Conservation (phyloP, 2,888 invertebrate genomes). For the Epinotia ramella region DNA sequence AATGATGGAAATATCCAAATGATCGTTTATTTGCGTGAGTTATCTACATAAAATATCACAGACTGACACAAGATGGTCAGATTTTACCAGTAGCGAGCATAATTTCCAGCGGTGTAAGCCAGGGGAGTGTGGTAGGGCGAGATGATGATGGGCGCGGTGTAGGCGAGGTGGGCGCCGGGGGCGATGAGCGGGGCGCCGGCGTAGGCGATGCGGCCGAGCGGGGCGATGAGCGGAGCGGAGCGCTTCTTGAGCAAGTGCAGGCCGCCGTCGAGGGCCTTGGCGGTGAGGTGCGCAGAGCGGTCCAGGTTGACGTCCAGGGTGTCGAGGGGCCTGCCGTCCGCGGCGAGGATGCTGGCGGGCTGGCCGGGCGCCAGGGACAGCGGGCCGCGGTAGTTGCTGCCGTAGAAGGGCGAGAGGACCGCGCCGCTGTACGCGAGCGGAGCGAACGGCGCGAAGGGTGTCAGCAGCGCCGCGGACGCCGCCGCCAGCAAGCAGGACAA, state of each 20-base stretch:
- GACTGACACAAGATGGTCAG: constrained; percentile 1
- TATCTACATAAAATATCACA: constrained; percentile 36
- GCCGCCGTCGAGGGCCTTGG: constrained; percentile 66
- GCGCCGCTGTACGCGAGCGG: constrained; percentile 54
- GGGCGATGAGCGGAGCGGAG: constrained; percentile 48
- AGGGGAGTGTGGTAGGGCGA: constrained; percentile 48
- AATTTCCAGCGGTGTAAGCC: constrained; percentile 62
- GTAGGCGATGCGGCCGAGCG: constrained; percentile 48
- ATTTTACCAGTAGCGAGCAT: constrained; percentile 50
- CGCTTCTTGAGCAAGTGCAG: constrained; percentile 68
- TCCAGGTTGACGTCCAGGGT: constrained; percentile 79
- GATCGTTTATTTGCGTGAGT: constrained; percentile 21
- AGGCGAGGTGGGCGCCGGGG: constrained; percentile 49
- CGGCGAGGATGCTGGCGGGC: constrained; percentile 74
- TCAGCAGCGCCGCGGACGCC: constrained; percentile 72
- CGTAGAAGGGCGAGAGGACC: constrained; percentile 58
- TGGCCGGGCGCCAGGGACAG: constrained; percentile 77
- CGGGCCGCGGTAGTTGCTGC: constrained; percentile 72
- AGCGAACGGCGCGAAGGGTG: constrained; percentile 47
- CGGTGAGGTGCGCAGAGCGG: constrained; percentile 74
- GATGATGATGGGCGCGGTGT: constrained; percentile 52
- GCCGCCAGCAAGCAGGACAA: constrained; percentile 87
- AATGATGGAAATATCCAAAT: neutral
- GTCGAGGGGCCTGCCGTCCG: constrained; percentile 78
- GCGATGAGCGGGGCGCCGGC: constrained; percentile 47